These are phyloP conservation scores for Calameuta pallipes DNA, from an alignment of 2,888 invertebrate species.

Conservation along the genomic window DNA sequence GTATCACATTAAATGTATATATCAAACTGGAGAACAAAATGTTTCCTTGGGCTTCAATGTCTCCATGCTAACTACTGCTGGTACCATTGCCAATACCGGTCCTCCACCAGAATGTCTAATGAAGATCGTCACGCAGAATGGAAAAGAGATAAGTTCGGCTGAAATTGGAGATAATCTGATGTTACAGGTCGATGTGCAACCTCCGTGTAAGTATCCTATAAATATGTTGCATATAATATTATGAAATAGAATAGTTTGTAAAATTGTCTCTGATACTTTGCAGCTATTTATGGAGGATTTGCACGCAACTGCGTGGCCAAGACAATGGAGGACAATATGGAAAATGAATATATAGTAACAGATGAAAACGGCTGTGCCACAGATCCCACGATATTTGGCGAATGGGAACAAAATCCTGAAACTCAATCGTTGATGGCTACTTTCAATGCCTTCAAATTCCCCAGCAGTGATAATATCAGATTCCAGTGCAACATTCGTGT, in stretches of 20 bases:
- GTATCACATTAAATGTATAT: slow-evolving; percentile 95
- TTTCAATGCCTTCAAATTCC: slow-evolving; percentile 96
- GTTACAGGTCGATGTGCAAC: slow-evolving; percentile 86
- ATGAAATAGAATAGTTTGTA: not conserved
- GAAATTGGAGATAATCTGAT: slow-evolving; percentile 92
- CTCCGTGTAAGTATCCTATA: slow-evolving; percentile 68
- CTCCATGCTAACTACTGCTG: slow-evolving; percentile 94
- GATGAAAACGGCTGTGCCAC: slow-evolving; percentile 95
- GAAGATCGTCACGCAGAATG: slow-evolving; percentile 88
- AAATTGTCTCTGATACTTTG: slow-evolving; percentile 25
- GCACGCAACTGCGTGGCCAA: slow-evolving; percentile 94
- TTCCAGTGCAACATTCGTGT: slow-evolving; percentile 97
- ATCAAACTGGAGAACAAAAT: slow-evolving; percentile 93
- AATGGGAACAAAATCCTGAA: slow-evolving; percentile 91
- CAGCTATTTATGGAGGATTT: slow-evolving; percentile 93
- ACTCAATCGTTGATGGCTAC: slow-evolving; percentile 87
- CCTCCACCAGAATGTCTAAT: slow-evolving; percentile 93
- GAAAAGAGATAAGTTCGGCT: slow-evolving; percentile 89
- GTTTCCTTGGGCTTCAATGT: slow-evolving; percentile 94
- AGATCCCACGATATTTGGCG: slow-evolving; percentile 91
- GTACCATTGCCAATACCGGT: slow-evolving; percentile 94
- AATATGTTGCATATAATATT: slow-evolving; percentile 69
- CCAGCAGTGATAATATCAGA: slow-evolving; percentile 91
- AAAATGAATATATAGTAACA: slow-evolving; percentile 92
- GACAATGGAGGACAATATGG: slow-evolving; percentile 87